These are phyloP conservation scores for Gonioctena quinquepunctata DNA, from an alignment of 1,140 invertebrate genomes.

Conservation along the genomic window DNA sequence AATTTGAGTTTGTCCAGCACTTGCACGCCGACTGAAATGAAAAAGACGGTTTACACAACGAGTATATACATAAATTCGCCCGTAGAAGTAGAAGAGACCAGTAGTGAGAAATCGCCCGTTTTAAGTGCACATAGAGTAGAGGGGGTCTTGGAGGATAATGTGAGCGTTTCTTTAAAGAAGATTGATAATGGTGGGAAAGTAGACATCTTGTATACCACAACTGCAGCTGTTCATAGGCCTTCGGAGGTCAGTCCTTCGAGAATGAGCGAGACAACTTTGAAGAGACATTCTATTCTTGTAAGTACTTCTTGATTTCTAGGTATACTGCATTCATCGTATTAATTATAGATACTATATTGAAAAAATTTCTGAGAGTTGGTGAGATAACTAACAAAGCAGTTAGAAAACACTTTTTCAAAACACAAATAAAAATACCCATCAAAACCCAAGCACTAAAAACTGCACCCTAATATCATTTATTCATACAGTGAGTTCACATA, in stretches of 20 bases:
- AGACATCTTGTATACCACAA: slow-evolving; percentile 37
- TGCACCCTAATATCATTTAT: too few species aligned
- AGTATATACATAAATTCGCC: slow-evolving; percentile 52
- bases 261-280: not conserved
- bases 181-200: slow-evolving; percentile 2
- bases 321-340: too few species aligned
- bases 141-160: slow-evolving; percentile 31
- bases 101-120: slow-evolving; percentile 35
- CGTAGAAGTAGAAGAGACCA: slow-evolving; percentile 34
- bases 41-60: slow-evolving; percentile 44
- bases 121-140: slow-evolving; percentile 34
- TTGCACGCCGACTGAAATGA: slow-evolving; percentile 1
- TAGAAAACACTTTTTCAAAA: too few species aligned
- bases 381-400: too few species aligned
- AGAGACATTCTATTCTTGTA: not conserved
- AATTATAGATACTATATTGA: too few species aligned
- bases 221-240: slow-evolving; percentile 41
- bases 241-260: slow-evolving; percentile 31
- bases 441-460: too few species aligned
- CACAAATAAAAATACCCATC: too few species aligned
- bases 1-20: not conserved
- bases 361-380: too few species aligned
- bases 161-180: slow-evolving; percentile 24
- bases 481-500: too few species aligned
- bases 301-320: too few species aligned